Evolutionary conservation across 2,888 invertebrate species (phyloP), one percentile per base, ranked within the genome.

Genomic region (Campoplex nolae): DNA sequence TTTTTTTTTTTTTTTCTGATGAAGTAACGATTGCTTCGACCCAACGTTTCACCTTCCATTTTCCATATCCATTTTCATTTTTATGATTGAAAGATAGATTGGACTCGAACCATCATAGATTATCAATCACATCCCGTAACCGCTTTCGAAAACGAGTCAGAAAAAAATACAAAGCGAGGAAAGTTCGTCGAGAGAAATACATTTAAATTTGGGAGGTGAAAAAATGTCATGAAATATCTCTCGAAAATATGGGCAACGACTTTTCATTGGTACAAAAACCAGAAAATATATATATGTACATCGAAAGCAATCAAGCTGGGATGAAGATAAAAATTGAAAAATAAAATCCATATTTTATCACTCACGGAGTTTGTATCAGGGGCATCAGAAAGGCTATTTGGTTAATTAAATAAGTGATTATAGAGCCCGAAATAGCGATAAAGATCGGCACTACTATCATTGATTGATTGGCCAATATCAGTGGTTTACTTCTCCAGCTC

Each of bases 401-500:
- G 56, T 58, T 71, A 65, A 77, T 71, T 48, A 62, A 62, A 70
- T 62, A 62, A 71, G 51, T 76, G 54, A 70, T 76, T 62, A 51
- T 58, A 45, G 23, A 13, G 28, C 13, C 11, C 6, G 28, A 76
- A 70, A 58, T 70, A 35, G 32, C 42, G 58, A 32, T 75, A 28
- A 62, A 32, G 23, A 28, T 62, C 13, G 58, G 35, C 51, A 71
- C 51, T 65, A 62, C 71, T 71, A 71, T 71, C 71, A 35, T 70
- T 38, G 51, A 62, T 76, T 70, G 76, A 77, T 83, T 71, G 71
- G 13, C 18, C 83, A 58, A 76, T 77, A 28, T 83, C 51, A 28
- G 48, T 23, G 71, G 68, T 77, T 35, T 48, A 38, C 76, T 16
- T 28, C 48, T 62, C 51, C 48, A 9, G 51, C 32, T 18, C 16